These are phyloP conservation scores for Paedocypris micromegethes DNA, from an alignment of 2,797 vertebrate species.

Conservation along the genomic window DNA sequence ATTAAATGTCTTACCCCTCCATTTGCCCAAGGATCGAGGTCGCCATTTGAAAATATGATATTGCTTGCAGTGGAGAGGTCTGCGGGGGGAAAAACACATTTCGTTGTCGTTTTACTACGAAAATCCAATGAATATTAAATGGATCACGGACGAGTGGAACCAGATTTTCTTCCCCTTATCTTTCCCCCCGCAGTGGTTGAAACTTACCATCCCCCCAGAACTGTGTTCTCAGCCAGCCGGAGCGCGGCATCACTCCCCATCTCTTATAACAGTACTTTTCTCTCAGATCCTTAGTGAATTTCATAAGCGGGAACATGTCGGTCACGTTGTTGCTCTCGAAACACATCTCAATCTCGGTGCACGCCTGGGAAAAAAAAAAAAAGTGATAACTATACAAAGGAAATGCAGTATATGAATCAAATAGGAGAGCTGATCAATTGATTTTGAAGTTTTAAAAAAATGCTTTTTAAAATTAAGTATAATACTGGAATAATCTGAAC, in stretches of 20 bases:
- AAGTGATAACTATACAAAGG: neutral
- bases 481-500: no score
- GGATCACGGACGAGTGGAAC: neutral
- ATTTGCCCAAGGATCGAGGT: slow-evolving; percentile 90
- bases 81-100: slow-evolving; percentile 48
- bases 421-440: no score
- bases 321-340: slow-evolving; percentile 84
- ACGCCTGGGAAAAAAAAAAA: slow-evolving; percentile 67
- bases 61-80: slow-evolving; percentile 80
- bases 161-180: no score
- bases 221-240: slow-evolving; percentile 74
- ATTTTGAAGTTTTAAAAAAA: no score
- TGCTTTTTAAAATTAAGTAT: no score
- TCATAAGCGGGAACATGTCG: slow-evolving; percentile 85
- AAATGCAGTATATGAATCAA: no score
- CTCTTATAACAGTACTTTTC: slow-evolving; percentile 72
- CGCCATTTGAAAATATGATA: slow-evolving; percentile 92
- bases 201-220: slow-evolving; percentile 81
- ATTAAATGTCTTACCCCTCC: slow-evolving; percentile 76
- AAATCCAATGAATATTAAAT: slow-evolving; percentile 4
- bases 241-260: slow-evolving; percentile 77
- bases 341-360: slow-evolving; percentile 84
- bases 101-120: neutral
- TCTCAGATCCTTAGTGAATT: slow-evolving; percentile 70
- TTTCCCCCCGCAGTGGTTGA: neutral